A percentile compares a stretch with the other conserved stretches of the same genome.
Conservation (phyloP, 2,888 invertebrate species). For the Osedax frankpressi region DNA sequence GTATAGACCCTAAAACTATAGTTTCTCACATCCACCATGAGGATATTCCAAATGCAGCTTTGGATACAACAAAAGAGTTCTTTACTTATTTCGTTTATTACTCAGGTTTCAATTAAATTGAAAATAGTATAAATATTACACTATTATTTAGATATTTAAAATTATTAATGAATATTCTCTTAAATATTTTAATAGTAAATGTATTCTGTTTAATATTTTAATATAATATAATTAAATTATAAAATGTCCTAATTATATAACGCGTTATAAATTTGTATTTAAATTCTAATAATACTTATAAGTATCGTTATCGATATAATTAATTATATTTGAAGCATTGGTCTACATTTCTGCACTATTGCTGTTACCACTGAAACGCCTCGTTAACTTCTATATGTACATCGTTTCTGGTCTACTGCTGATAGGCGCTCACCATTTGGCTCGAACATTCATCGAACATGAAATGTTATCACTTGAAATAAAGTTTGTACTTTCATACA, state of each 20-base stretch:
- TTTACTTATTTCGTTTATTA: constrained; percentile 39
- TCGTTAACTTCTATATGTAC: constrained; percentile 50
- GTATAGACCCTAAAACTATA: constrained; percentile 30
- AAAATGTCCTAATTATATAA: too few relatives aligned
- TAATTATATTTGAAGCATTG: constrained; percentile 41
- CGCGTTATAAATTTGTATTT: too few relatives aligned
- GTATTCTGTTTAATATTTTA: too few relatives aligned
- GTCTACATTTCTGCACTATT: constrained; percentile 48
- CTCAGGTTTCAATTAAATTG: constrained; percentile 33
- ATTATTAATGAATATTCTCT: too few relatives aligned
- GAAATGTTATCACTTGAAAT: too few relatives aligned
- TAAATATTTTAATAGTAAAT: too few relatives aligned
- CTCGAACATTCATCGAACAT: constrained; percentile 46
- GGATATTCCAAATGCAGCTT: constrained; percentile 26
- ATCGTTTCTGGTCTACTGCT: constrained; percentile 46
- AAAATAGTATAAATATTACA: neutral
- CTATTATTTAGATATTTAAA: too few relatives aligned
- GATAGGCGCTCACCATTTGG: constrained; percentile 46
- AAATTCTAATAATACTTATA: neutral
- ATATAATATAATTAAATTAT: too few relatives aligned
- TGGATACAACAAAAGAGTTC: constrained; percentile 33
- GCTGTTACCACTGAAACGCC: constrained; percentile 47
- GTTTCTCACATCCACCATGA: neutral
- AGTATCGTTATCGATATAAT: neutral
- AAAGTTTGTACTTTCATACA: too few relatives aligned